Base-by-base conservation (phyloP, 2,888 invertebrate species). In the Micropterix aruncella region DNA sequence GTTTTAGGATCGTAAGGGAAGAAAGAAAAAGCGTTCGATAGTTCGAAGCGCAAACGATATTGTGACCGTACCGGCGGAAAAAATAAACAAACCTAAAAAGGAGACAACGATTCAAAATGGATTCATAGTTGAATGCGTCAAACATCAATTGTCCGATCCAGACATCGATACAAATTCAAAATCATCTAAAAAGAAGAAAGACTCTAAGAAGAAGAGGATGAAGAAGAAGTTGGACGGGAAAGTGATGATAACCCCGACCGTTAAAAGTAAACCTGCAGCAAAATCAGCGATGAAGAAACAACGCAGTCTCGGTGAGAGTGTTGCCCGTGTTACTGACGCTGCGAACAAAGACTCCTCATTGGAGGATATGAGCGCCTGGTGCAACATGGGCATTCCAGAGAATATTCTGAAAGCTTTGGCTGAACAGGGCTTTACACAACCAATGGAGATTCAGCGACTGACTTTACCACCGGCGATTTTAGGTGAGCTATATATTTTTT, bases 371-470 rank as follows among this genome's bases (percentile, higher is more conserved):
- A 56, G 74, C 51, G 70, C 74, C 0, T 86, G 86, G 87, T 72
- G 71, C 4, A 72, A 73, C 42, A 71, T 80, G 46, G 80, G 80
- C 53, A 75, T 94, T 9, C 83, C 84, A 1, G 66, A 74, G 2
- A 60, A 73, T 2, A 75, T 96, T 45, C 58, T 92, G 27, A 74
- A 73, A 54, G 86, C 89, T 1, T 60, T 97, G 1, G 69, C 75
- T 12, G 86, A 88, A 47, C 71, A 82, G 51, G 80, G 81, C 1
- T 95, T 93, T 60, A 68, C 68, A 37, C 67, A 76, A 16, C 97
- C 99, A 0, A 97, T 96, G 0, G 76, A 80, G 53, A 97, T 99
- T 56, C 97, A 99, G 61, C 69, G 77, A 16, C 57, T 84, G 47
- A 79, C 84, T 0, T 65, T 94, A 38, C 87, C 91, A 0, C 75